Base-by-base conservation (phyloP, 1,140 invertebrate genomes). In the Ctenoplectra terminalis region DNA sequence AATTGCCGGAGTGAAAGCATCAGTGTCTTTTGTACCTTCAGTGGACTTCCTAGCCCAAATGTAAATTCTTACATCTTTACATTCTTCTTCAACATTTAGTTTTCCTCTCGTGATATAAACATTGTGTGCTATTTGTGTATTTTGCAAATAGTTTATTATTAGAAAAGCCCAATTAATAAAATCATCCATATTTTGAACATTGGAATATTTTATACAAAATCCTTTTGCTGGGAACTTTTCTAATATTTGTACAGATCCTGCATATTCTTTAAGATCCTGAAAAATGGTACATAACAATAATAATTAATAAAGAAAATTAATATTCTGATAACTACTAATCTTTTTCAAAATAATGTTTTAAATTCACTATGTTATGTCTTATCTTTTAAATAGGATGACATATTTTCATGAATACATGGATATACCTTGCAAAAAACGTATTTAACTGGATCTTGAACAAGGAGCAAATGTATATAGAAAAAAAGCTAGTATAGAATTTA, bases 101-200 rank as follows among this genome's bases (percentile, higher is more conserved):
- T 90, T 93, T 7, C 95, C 95, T 90, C 95, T 90, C 20, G 96
- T 96, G 26, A 97, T 94, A 66, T 95, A 95, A 52, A 97, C 87
- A 91, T 97, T 97, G 87, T 97, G 96, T 15, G 96, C 94, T 60
- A 96, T 94, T 67, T 95, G 92, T 29, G 95, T 94, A 40, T 94
- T 83, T 74, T 95, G 91, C 7, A 97, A 92, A 87, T 94, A 95
- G 29, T 94, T 83, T 1, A 95, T 86, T 17, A 97, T 85, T 83
- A 90, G 93, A 80, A 86, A 96, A 84, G 91, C 90, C 80, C 90
- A 93, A 81, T 81, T 85, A 20, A 90, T 90, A 54, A 93, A 90
- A 67, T 89, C 26, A n/a, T 87, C 52, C 46, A 94, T 85, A 64
- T 93, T 88, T 61, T 91, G 75, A 54, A 90, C 88, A 50, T 90